Conservation (phyloP, 2,113 vertebrate species). For the Tenebrosternarchus preto region DNA sequence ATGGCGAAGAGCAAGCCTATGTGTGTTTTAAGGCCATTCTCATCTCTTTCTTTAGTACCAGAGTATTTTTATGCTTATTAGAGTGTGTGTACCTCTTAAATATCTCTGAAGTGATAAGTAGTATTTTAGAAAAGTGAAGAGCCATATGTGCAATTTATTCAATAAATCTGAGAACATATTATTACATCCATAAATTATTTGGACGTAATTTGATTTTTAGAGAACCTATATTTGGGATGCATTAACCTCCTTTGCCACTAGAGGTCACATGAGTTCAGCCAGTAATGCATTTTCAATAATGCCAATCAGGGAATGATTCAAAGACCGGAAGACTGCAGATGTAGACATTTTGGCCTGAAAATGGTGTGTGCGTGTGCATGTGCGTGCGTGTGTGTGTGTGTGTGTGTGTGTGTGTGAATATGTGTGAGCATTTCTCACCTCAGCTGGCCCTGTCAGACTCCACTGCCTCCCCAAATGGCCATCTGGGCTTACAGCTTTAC, state of each 20-base stretch:
- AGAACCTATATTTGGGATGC: background rate
- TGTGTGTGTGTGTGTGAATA: background rate
- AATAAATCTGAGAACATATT: no score
- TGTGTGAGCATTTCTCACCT: background rate
- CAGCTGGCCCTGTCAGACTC: background rate
- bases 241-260: background rate
- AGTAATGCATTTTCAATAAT: background rate
- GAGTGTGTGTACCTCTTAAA: background rate
- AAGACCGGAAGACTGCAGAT: background rate
- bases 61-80: no score
- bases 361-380: background rate
- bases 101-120: background rate
- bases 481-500: slow-evolving; percentile 13
- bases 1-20: no score
- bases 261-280: slow-evolving; percentile 12
- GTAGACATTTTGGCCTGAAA: background rate
- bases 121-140: background rate
- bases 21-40: no score
- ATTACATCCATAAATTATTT: background rate
- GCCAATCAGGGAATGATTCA: background rate
- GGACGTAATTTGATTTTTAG: background rate
- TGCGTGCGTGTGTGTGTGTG: background rate
- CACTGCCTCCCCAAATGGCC: slow-evolving; percentile 7
- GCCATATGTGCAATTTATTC: no score
- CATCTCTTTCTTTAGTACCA: no score